Evolutionary conservation across 1,140 invertebrate genomes (phyloP), one percentile per base, ranked within the genome.

Genomic region (Andrena cerasifolii): DNA sequence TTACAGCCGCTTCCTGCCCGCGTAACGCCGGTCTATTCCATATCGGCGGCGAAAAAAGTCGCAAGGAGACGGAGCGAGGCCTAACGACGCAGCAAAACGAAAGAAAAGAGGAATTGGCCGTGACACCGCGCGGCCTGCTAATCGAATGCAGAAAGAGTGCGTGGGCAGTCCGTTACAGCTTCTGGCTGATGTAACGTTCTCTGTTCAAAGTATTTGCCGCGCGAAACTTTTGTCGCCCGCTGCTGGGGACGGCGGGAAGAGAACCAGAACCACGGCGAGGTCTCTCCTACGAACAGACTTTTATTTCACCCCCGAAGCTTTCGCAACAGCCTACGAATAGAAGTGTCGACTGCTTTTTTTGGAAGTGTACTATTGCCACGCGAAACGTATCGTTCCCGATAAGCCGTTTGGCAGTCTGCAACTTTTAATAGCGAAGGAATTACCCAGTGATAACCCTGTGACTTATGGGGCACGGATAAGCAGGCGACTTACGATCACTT

Each of bases 391-490:
- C 16, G 21, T 16, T 0, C 28, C 3, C n/a, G 75, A 83, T 70
- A 82, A 82, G 70, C 47, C 47, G 18, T 18, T 56, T 45, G 24
- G 26, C 33, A 18, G 43, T 51, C 56, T 43, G 58, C 21, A 84
- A 71, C 62, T 72, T 53, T 70, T 56, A 43, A 51, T 24, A 76
- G 10, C 24, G 33, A 10, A 5, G 10, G 31, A 36, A 80, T 76
- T 66, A 16, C 33, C 4, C 36, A 14, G 14, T 3, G 83, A 85
- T 85, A 83, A 85, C 68, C 78, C 21, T 53, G 7, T 43, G 45
- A 31, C 62, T 78, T 73, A 47, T 28, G 24, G 58, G 31, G 1
- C 6, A 40, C 24, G 67, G 36, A 84, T 83, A 83, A 84, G 21
- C 21, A 10, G 14, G 72, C 10, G 24, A 24, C 26, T 24, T 82